Evolutionary conservation across 92 coral and sea anemone species (phyloP), one percentile per base, ranked within the genome.

Genomic region (Siderastrea siderea): DNA sequence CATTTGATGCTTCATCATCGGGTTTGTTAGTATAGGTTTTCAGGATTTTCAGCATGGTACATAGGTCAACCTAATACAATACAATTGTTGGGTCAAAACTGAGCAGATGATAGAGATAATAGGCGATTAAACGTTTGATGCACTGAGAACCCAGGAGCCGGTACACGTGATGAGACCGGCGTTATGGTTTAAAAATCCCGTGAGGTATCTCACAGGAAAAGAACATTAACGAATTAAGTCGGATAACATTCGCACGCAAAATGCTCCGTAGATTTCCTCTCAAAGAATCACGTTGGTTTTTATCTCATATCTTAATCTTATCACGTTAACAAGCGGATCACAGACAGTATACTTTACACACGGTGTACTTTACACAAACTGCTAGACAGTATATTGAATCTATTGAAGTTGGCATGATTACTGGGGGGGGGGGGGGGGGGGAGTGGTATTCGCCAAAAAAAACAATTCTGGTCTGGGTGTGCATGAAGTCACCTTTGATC

Each of bases 231-330:
- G 53, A 53, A n/a, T 66, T 81, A 68, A 68, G 59, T 49, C 69
- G 50, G 53, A 47, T 44, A 60, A 77, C 52, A 38, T 6, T 66
- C 77, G 17, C 76, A 67, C 46, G n/a, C 75, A 81, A 53, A 68
- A 68, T 53, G 66, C 75, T 55, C 85, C 64, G 75, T 26, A 52
- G 84, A 80, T 80, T 80, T 66, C 63, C 61, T 48, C 73, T 49
- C 48, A 5, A 68, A 2, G 65, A 66, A 81, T 81, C 53, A 53
- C 7, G 55, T 11, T 15, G 85, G 85, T 68, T 81, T 81, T 54
- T 53, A 59, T 69, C 75, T 46, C 38, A 55, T 55, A 49, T 9
- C 68, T 12, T 80, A 49, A 81, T 81, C 85, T 81, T 81, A 72
- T 81, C 68, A 81, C 54, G 9, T 43, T 68, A 67, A 52, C 67